Base-by-base conservation (phyloP, 1,140 invertebrate species). In the Aphelenchoides besseyi region DNA sequence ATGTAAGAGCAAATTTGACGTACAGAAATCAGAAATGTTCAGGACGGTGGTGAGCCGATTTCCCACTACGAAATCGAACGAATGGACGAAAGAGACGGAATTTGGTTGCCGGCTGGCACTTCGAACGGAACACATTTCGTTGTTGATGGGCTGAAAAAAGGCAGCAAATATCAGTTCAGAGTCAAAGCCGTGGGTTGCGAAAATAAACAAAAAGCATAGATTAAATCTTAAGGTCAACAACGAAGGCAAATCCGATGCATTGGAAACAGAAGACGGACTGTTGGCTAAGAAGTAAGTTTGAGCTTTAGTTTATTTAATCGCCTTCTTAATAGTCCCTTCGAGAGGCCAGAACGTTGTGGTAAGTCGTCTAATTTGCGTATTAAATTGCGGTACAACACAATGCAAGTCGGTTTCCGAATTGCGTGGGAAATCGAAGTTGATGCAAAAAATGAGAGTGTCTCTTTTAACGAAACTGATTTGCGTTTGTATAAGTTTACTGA, bases 211-310 rank as follows among this genome's bases (percentile, higher is more conserved):
- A 12, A 12, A 12, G 41, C n/a, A 48, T 86, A 88, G 91, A 2
- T 3, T 9, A 9, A 59, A 8, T 59, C 23, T 91, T 81, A 96
- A 97, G 18, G 93, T 97, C 12, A 99, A 98, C 85, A 70, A 70
- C 26, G 93, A 97, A 85, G 96, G 96, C 32, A 93, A 97, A 86
- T 97, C 94, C 1, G 92, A 93, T 79, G 94, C 95, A 23, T 87
- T 98, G n/a, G 90, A 90, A 75, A 91, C 92, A 0, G 90, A 92
- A 37, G 88, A 91, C 81, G 87, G 91, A 16, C 94, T 97, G 59
- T 87, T 92, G 79, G 94, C 95, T 23, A 97, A 97, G 87, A 95
- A 97, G n/a, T n/a, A n/a, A n/a, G n/a, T n/a, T n/a, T n/a, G n/a
- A n/a, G n/a, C n/a, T n/a, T n/a, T n/a, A n/a, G n/a, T n/a, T n/a